A percentile compares a stretch with the other conserved stretches of the same genome.
Evolutionary conservation across 92 coral and sea anemone species (phyloP).

Genomic region (Plumapathes pennacea): DNA sequence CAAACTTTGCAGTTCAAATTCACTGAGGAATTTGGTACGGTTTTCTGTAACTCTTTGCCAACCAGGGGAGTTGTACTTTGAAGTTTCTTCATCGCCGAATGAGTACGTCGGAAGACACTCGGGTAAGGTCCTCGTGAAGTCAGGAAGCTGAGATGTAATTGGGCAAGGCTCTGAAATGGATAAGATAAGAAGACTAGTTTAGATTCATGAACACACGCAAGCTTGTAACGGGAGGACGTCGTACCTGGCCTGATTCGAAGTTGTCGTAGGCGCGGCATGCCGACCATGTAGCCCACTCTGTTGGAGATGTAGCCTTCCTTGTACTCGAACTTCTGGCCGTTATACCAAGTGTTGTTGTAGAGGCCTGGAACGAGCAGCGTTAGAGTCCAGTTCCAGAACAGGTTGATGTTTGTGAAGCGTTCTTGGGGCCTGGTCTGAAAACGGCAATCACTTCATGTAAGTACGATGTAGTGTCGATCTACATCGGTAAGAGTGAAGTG

Average conservation of each 20-base stretch:
- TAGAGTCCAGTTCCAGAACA: slow-evolving; percentile 72
- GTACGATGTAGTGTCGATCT: too few relatives aligned
- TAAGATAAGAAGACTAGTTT: not conserved
- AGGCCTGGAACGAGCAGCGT: slow-evolving; percentile 53
- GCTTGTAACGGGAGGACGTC: too few relatives aligned
- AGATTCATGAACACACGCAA: not conserved
- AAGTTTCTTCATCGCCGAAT: slow-evolving; percentile 48
- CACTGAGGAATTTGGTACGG: slow-evolving; percentile 48
- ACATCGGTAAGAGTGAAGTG: too few relatives aligned
- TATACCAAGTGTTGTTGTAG: slow-evolving; percentile 81
- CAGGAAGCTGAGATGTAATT: slow-evolving; percentile 44
- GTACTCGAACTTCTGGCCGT: slow-evolving; percentile 71
- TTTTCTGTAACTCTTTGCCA: slow-evolving; percentile 62
- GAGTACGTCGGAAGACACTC: slow-evolving; percentile 67
- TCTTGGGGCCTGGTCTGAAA: slow-evolving; percentile 6
- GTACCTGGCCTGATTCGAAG: slow-evolving; percentile 77
- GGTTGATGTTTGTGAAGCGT: slow-evolving; percentile 3
- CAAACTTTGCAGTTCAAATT: slow-evolving; percentile 63
- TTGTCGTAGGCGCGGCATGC: slow-evolving; percentile 89
- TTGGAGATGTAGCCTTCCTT: slow-evolving; percentile 87
- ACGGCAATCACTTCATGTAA: not conserved
- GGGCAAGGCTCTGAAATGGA: slow-evolving; percentile 56
- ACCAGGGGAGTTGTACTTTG: slow-evolving; percentile 61
- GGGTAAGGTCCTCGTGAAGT: slow-evolving; percentile 40
- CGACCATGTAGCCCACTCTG: slow-evolving; percentile 72